Base-by-base conservation (phyloP, 2,888 invertebrate species). In the Andrena bucephala region DNA sequence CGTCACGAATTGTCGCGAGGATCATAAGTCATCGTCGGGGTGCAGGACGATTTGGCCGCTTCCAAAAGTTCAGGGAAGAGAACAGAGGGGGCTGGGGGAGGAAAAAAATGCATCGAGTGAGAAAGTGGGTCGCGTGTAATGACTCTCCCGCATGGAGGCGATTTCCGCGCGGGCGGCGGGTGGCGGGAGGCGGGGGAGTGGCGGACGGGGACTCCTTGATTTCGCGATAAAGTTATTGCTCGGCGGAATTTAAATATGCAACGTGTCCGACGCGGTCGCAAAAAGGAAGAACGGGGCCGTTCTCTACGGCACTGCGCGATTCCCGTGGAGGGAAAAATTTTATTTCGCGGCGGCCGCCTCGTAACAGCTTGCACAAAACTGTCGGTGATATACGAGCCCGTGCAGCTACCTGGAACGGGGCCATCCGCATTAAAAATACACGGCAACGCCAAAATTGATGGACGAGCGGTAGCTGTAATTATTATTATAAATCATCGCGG, bases 311-410 rank as follows among this genome's bases (percentile, higher is more conserved):
- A 76, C 77, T 80, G 71, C 20, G 57, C 83, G 84, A 86, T 88
- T 89, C 81, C 57, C 79, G 79, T 63, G 72, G 85, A 86, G 84
- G 67, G 83, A 83, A 89, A 70, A 88, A 91, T 91, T 91, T 92
- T 91, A 90, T 91, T 92, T 89, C 87, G 85, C 85, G 81, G 87
- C 85, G 70, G 57, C 90, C 86, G 89, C 85, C 87, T 86, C 87
- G 92, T 91, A 91, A 92, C 92, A 91, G 92, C 92, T 91, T 92
- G 92, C 89, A 91, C 91, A 92, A 91, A 92, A 91, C 87, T 89
- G 88, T 85, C 87, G 89, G 90, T 92, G 92, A 92, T 92, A 92
- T 91, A 92, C 88, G 91, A 92, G 87, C 84, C 74, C 77, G 81
- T 73, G 85, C 82, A 83, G 87, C 78, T 89, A 87, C 88, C 90